A percentile compares a stretch with the other conserved stretches of the same genome.
These are phyloP conservation scores for Pollimyrus isidori DNA, from an alignment of 2,113 vertebrate genomes.

Conservation along the genomic window DNA sequence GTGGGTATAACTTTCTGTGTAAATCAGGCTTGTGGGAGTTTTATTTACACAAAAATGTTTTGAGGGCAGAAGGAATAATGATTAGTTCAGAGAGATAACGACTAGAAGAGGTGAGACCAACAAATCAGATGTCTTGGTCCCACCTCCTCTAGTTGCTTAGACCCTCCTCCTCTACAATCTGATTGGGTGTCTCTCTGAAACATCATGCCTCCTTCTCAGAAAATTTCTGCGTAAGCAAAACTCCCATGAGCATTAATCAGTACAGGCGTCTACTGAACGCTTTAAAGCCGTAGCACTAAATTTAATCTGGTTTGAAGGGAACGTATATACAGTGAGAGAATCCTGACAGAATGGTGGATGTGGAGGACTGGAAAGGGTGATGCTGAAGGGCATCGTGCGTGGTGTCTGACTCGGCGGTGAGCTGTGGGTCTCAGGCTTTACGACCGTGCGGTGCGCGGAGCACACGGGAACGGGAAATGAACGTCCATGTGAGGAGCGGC, in stretches of 20 bases:
- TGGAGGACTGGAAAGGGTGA: background rate
- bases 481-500: background rate
- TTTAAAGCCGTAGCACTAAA: background rate
- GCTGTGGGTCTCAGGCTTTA: background rate
- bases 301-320: background rate
- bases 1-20: background rate
- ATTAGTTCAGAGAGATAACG: too few species aligned
- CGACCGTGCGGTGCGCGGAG: background rate
- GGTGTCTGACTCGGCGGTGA: background rate
- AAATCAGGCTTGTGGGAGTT: background rate
- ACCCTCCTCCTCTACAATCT: too few species aligned
- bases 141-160: too few species aligned
- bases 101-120: too few species aligned
- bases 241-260: background rate
- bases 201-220: too few species aligned
- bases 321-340: background rate
- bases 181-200: too few species aligned
- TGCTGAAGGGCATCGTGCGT: background rate
- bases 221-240: too few species aligned
- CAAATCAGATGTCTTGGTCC: too few species aligned
- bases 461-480: background rate
- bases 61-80: too few species aligned
- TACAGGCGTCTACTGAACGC: background rate
- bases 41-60: too few species aligned
- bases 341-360: background rate